A percentile compares a stretch with the other conserved stretches of the same genome.
These are phyloP conservation scores for Sus cebifrons DNA, from an alignment of 2,797 vertebrate genomes.

Conservation along the genomic window DNA sequence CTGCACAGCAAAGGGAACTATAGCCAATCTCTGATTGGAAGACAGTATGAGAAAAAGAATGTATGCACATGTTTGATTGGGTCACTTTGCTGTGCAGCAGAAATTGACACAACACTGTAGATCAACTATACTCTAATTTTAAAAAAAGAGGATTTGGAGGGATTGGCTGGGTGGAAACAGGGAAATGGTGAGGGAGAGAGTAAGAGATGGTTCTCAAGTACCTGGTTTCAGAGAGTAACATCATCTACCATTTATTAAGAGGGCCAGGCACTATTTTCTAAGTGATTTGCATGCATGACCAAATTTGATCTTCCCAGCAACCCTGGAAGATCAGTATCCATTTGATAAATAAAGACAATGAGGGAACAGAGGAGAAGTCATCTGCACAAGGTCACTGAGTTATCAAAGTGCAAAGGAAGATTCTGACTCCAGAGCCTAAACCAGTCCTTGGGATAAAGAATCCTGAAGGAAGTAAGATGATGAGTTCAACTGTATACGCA, in stretches of 20 bases:
- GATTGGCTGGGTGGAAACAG: background rate
- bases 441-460: background rate
- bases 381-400: background rate
- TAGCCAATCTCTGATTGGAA: too few species aligned
- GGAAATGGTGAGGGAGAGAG: background rate
- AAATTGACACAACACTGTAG: too few species aligned
- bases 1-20: too few species aligned
- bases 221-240: background rate
- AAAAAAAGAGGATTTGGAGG: background rate
- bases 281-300: background rate
- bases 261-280: background rate
- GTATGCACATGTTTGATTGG: too few species aligned
- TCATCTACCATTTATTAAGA: background rate
- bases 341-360: background rate
- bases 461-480: background rate
- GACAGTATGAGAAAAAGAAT: too few species aligned
- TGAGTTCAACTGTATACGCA: background rate
- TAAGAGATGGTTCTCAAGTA: background rate
- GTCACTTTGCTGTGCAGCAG: too few species aligned
- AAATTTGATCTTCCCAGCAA: conserved; percentile 25
- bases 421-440: background rate
- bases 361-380: background rate
- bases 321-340: background rate
- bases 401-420: background rate
- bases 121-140: too few species aligned